Evolutionary conservation across 2,888 invertebrate species (phyloP).

Genomic region (Caenorhabditis uteleia): DNA sequence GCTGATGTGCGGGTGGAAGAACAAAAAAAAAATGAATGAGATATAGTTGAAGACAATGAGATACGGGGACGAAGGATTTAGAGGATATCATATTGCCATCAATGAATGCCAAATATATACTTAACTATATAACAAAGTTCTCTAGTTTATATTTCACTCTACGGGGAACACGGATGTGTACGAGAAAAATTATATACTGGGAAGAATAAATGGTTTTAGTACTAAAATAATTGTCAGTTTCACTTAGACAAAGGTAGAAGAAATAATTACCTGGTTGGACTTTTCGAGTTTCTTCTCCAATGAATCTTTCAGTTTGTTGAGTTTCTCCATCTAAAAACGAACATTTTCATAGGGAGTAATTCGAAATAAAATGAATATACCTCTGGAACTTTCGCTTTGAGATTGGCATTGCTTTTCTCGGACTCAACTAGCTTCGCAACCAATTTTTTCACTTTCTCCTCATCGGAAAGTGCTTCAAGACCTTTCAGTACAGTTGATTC

Average conservation of each 20-base stretch:
- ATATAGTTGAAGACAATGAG: no score
- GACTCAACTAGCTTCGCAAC: slow-evolving; percentile 30
- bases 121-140: no score
- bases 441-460: slow-evolving; percentile 40
- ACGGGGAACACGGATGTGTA: no score
- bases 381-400: slow-evolving; percentile 26
- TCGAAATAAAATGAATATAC: slow-evolving; percentile 12
- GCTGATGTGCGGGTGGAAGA: no score
- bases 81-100: slow-evolving; percentile 1
- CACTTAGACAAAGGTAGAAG: neutral
- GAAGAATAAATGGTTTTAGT: no score
- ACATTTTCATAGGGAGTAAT: neutral
- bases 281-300: slow-evolving; percentile 51
- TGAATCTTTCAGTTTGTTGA: slow-evolving; percentile 40
- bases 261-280: slow-evolving; percentile 37
- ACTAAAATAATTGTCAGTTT: neutral
- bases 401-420: slow-evolving; percentile 25
- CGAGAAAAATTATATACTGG: no score
- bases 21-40: no score
- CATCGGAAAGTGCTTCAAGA: slow-evolving; percentile 36
- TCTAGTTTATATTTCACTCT: no score
- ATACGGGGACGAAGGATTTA: neutral
- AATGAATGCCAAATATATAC: no score
- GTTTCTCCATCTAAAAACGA: slow-evolving; percentile 45
- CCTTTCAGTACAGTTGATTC: slow-evolving; percentile 36